Base-by-base conservation (phyloP, 2,888 invertebrate species). In the Oasisia sp. region DNA sequence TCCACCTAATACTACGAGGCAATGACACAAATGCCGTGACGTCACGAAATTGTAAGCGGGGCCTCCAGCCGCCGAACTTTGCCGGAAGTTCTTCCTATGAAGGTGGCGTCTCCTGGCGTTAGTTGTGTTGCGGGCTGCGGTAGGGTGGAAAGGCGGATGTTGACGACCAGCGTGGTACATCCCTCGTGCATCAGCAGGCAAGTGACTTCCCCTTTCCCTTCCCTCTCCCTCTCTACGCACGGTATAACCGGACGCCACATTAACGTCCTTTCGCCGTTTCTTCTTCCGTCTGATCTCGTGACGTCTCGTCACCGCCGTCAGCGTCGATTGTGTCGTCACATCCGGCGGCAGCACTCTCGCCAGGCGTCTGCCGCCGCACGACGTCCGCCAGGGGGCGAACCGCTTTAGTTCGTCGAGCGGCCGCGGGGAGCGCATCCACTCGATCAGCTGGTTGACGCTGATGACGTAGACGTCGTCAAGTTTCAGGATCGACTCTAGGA, bases 401-500 rank as follows among this genome's bases (percentile, higher is more conserved):
- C 93, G 92, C n/a, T 94, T 93, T 9, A 95, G 92, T 91, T 94
- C 93, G 9, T 94, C 93, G 14, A 95, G 92, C 11, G 95, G 94
- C 0, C 94, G 95, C 0, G 95, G 95, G 11, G 94, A 92, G 93
- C 94, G 94, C 90, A 95, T 93, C 95, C 95, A 95, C 89, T 95
- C 94, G 32, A 95, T 92, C 92, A 95, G 94, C 91, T 95, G 94
- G 38, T 94, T 93, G 2, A 95, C 94, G 19, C 95, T 94, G 9
- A 95, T 93, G 50, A 95, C 93, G 92, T 95, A 95, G 14, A 95
- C 95, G 92, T 95, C 95, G 91, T 95, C 94, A 94, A 95, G 94
- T 27, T 94, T 94, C 0, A 94, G 93, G 45, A 95, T 93, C 27
- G 94, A 94, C 44, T 94, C 93, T 7, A 95, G 94, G 93, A 95